Percentiles rank a stretch among this genome's conserved stretches.
These are phyloP conservation scores for Tangachromis dhanisi DNA, from an alignment of 2,113 vertebrate species.

Conservation along the genomic window DNA sequence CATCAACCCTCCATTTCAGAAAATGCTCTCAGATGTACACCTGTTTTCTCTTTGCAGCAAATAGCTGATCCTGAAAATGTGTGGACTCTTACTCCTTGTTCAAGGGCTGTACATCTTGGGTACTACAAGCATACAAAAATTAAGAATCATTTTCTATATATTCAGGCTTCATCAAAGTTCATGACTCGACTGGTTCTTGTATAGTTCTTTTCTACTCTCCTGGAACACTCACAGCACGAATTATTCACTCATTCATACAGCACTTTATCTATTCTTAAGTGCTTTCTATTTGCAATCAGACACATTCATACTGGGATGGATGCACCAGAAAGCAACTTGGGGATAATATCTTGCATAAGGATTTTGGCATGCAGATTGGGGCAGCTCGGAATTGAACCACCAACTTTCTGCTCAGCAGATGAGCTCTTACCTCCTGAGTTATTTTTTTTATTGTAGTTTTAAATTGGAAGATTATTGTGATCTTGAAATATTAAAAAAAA, in stretches of 20 bases:
- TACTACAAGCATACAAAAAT: background rate
- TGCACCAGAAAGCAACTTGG: background rate
- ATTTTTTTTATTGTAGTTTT: background rate
- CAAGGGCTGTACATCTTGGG: background rate
- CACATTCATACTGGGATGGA: background rate
- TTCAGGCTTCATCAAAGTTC: background rate
- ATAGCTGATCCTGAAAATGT: background rate
- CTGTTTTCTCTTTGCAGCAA: background rate
- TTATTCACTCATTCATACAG: background rate
- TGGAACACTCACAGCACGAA: background rate
- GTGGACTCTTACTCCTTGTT: background rate
- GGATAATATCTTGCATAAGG: background rate
- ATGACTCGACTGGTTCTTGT: background rate
- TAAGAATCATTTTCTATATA: background rate
- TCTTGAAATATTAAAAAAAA: background rate
- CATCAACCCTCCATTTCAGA: background rate
- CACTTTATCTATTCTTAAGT: background rate
- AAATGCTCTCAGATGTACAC: background rate
- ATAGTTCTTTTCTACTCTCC: background rate
- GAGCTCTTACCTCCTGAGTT: background rate
- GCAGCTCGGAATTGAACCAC: fast-evolving
- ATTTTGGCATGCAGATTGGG: background rate
- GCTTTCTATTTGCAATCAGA: background rate
- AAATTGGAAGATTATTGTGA: background rate
- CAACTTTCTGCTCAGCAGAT: background rate